Percentiles rank a stretch among this genome's conserved stretches.
Conservation (phyloP, 2,797 vertebrate genomes). For the Hydrocynus forskahlii region DNA sequence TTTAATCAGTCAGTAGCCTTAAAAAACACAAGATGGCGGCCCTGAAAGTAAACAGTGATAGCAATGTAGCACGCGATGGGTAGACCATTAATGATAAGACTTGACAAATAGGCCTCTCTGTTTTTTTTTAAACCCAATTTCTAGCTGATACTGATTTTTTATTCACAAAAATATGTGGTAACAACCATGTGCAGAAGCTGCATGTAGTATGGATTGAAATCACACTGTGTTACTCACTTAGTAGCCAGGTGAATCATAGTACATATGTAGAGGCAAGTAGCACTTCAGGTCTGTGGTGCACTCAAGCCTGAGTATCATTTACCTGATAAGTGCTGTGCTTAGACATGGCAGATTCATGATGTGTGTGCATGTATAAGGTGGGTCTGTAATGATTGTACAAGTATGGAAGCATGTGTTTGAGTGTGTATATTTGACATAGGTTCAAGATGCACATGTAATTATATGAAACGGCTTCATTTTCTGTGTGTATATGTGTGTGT, state of each 20-base stretch:
- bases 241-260: not conserved
- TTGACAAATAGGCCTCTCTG: too few relatives aligned
- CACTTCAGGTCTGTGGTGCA: constrained; percentile 28
- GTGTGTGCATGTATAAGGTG: not conserved
- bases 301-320: constrained; percentile 27
- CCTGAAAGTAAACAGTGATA: too few relatives aligned
- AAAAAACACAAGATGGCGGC: too few relatives aligned
- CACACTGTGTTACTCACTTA: constrained; percentile 25
- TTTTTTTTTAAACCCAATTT: not conserved
- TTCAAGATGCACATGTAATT: not conserved
- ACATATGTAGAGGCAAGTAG: constrained; percentile 10
- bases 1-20: too few relatives aligned
- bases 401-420: too few relatives aligned
- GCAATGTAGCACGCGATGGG: too few relatives aligned
- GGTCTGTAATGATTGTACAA: too few relatives aligned
- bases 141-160: not conserved
- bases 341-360: not conserved
- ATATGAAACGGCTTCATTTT: not conserved
- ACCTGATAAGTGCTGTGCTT: constrained; percentile 2
- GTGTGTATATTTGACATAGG: too few relatives aligned
- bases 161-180: not conserved
- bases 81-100: too few relatives aligned
- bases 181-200: constrained; percentile 11
- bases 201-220: constrained; percentile 29
- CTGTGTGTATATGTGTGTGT: constrained; percentile 23